Conservation (phyloP, 2,113 vertebrate species). For the Piliocolobus tephrosceles region DNA sequence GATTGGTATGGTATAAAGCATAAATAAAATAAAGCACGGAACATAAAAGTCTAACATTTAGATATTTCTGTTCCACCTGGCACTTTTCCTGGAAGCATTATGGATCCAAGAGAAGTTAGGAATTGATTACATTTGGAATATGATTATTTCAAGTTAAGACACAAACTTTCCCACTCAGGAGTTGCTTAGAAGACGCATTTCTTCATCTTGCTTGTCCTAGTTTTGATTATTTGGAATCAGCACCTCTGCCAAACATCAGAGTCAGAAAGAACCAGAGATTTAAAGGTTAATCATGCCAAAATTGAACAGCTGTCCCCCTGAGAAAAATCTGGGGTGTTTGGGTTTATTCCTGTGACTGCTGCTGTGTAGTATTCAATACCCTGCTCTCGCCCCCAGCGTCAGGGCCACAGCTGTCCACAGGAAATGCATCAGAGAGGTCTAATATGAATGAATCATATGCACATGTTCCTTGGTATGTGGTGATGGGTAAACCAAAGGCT, state of each 20-base stretch:
- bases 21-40: conserved; percentile 16
- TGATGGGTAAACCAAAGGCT: neutral
- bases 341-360: neutral
- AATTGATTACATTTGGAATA: neutral
- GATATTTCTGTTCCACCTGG: conserved; percentile 50
- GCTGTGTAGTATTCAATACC: neutral
- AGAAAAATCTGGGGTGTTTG: neutral
- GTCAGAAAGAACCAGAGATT: neutral
- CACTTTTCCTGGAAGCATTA: neutral
- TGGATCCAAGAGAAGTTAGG: neutral
- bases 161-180: neutral
- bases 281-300: neutral
- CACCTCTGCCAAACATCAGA: neutral
- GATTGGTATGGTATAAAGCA: neutral
- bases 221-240: neutral
- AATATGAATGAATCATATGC: neutral
- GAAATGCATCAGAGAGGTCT: neutral
- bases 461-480: neutral
- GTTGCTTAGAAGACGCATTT: conserved; percentile 3
- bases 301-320: neutral
- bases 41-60: conserved; percentile 34
- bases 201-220: neutral
- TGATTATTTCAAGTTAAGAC: conserved; percentile 33
- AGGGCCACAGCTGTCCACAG: neutral
- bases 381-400: neutral